These are phyloP conservation scores for Epinotia ramella DNA, from an alignment of 2,888 invertebrate genomes.

Conservation along the genomic window DNA sequence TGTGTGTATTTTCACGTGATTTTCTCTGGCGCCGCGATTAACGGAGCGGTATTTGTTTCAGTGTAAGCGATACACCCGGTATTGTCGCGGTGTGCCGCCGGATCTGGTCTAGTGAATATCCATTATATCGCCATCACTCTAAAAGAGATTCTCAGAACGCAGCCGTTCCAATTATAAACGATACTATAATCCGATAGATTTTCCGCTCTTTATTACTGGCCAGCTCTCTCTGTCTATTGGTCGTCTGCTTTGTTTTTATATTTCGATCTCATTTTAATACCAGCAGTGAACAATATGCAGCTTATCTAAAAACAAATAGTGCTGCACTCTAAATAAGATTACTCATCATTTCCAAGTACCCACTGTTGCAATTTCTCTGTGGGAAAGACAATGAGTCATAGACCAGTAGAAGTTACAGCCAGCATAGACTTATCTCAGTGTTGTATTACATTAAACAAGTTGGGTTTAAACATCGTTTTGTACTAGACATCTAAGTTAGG, in stretches of 20 bases:
- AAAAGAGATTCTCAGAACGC: constrained; percentile 71
- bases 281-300: constrained; percentile 13
- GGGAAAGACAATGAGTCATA: constrained; percentile 72
- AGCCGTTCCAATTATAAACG: constrained; percentile 75
- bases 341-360: constrained; percentile 69
- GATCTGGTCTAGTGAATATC: constrained; percentile 81
- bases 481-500: constrained; percentile 18
- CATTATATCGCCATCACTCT: constrained; percentile 76
- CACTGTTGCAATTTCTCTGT: constrained; percentile 53
- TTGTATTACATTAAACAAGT: constrained; percentile 47
- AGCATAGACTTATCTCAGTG: constrained; percentile 32
- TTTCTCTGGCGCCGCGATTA: constrained; percentile 80
- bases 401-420: constrained; percentile 52
- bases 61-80: constrained; percentile 79
- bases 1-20: constrained; percentile 70
- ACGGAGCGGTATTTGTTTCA: constrained; percentile 80
- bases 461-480: constrained; percentile 46
- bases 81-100: constrained; percentile 75
- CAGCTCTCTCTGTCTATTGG: constrained; percentile 56
- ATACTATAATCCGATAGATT: constrained; percentile 61
- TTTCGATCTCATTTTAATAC: not conserved
- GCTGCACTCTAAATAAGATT: constrained; percentile 57
- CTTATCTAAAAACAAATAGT: constrained; percentile 19
- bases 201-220: constrained; percentile 71
- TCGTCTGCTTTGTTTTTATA: constrained; percentile 47